phyloP scores from a whole-genome alignment of 2,797 vertebrate species.

The Sciurus carolinensis region DNA sequence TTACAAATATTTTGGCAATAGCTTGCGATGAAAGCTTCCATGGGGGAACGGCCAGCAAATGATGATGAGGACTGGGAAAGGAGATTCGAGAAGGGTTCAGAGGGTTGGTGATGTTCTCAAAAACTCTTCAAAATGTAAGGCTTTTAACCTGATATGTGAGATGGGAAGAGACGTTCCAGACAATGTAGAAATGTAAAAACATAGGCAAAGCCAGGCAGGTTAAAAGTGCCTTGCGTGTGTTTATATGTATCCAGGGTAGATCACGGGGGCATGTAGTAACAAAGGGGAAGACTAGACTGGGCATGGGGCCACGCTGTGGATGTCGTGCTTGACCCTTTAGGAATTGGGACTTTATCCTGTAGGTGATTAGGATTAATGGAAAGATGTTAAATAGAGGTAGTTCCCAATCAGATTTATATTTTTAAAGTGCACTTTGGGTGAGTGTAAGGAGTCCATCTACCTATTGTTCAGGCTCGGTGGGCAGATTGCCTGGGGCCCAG shows the following conservation, averaged over 20 bases:
- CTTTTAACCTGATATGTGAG: not conserved
- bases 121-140: not conserved
- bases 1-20: not conserved
- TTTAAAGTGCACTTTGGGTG: slow-evolving; percentile 36
- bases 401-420: not conserved
- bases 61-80: not conserved
- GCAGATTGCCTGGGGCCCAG: not conserved
- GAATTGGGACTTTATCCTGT: not conserved
- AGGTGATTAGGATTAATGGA: slow-evolving; percentile 6
- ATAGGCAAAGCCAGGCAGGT: not conserved
- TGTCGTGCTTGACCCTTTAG: not conserved
- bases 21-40: not conserved
- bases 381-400: not conserved
- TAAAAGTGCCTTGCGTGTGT: not conserved
- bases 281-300: not conserved
- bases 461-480: not conserved
- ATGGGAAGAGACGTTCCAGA: not conserved
- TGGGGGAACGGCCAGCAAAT: not conserved
- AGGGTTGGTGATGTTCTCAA: not conserved
- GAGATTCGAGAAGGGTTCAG: not conserved
- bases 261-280: not conserved
- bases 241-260: not conserved
- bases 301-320: not conserved
- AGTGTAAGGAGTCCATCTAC: not conserved
- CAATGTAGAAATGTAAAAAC: not conserved